Base-by-base conservation (phyloP, 2,888 invertebrate genomes). In the Lingula anatina region DNA sequence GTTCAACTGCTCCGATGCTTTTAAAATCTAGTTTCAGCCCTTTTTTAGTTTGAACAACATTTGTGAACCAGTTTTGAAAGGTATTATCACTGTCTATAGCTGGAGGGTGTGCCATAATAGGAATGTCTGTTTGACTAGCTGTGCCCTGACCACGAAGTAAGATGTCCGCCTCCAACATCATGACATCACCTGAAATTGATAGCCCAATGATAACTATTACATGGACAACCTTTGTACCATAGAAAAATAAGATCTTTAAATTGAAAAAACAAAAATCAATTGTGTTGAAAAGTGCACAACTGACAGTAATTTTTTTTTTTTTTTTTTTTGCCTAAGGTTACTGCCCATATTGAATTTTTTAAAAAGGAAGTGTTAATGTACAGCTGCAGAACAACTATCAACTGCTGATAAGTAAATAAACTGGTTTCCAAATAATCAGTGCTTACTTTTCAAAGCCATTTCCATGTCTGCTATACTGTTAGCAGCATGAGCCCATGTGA, bases 11-110 rank as follows among this genome's bases (percentile, higher is more conserved):
- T 41, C 86, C 86, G 39, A 86, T 84, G 1, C 83, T 82, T 75
- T 93, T 93, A 70, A 93, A 92, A 76, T 93, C 92, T 40, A 94
- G 78, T 72, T 94, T 94, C 1, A 91, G 83, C 0, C 91, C 92
- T 71, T 89, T 90, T 60, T 54, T 53, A 7, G 53, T 46, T 18
- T 55, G 53, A 35, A 86, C 84, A 0, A 80, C 77, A 2, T 78
- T 71, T 1, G 78, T 70, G 7, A 93, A 76, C 79, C 92, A 93
- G 18, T 83, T 81, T 1, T 84, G 80, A 21, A 93, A 80, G 1
- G 87, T 83, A 35, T 93, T 79, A 75, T 92, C 88, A 0, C 90
- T 90, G 15, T 75, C 79, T 3, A 71, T 82, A 0, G 77, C 77
- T 0, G 91, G 90, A 1, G 91, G 89, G 78, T 92, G 90, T 0